Evolutionary conservation across 2,888 invertebrate genomes (phyloP), one percentile per base, ranked within the genome.

Genomic region (Dyspetes luteomarginatus): DNA sequence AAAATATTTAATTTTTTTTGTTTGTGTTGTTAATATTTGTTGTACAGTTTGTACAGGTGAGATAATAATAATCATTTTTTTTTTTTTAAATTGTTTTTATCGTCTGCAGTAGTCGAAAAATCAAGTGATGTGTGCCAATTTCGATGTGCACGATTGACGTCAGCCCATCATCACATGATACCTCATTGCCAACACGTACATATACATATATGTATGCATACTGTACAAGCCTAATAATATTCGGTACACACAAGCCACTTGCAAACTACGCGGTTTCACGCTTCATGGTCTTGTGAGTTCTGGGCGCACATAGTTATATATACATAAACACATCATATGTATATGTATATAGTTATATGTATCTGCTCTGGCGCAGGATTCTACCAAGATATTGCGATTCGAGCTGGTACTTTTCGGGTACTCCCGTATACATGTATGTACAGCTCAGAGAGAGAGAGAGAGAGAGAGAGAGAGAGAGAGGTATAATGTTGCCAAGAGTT

Each of bases 231-330:
- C n/a, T n/a, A n/a, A n/a, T n/a, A n/a, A n/a, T 30, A 30, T 30
- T 30, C 7, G 30, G 4, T 7, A 7, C 30, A 45, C 26, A 22
- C 43, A 45, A 62, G 43, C 45, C 3, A 62, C 62, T 60, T 55
- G 62, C 62, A 72, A 64, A 64, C 30, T 64, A 17, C 55, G 48
- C 50, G 73, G 64, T 64, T 73, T 64, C 52, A 64, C 73, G 64
- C 62, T 73, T 52, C 73, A 55, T 56, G 52, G 41, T 73, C 62
- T 64, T n/a, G 28, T 55, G 55, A 73, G 9, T 55, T 64, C 3
- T 12, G 41, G 12, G 67, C 15, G 17, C 17, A 5, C 19, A 26
- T 17, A 15, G n/a, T 60, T 30, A 7, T 30, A 7, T 7, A 30
- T 30, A 30, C 30, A 30, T 30, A 30, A 4, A 45, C 17, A 17